Base-by-base conservation (phyloP, 2,888 invertebrate genomes). In the Dasypogon diadema region DNA sequence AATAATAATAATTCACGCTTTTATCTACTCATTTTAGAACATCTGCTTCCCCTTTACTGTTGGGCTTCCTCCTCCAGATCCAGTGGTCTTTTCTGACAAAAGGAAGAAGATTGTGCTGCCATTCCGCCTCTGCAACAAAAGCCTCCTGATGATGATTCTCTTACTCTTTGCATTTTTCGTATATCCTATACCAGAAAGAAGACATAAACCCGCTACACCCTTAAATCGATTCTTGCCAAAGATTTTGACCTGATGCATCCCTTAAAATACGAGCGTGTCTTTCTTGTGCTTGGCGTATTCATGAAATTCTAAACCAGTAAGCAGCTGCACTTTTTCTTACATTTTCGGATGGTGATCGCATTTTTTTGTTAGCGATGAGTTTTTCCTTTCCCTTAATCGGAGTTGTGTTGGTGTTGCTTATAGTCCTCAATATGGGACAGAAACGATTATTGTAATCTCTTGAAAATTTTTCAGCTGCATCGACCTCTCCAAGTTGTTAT, bases 271-370 rank as follows among this genome's bases (percentile, higher is more conserved):
- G 65, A 65, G 24, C 65, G 65, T 65, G 65, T 65, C 65, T 37
- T 65, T 65, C 65, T 65, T 65, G 65, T 46, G 65, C 65, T 42
- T 10, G 24, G 65, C 65, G 14, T 48, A 65, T 37, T 16, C 65
- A 65, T 65, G 65, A 65, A 65, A 65, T 65, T 37, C 46, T 46
- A 65, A 46, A 65, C 65, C 65, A 65, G 24, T 37, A 3, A 65
- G 65, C 65, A 65, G 65, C 65, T 65, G 65, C 65, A 65, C 48
- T 65, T 65, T 42, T 16, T 21, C 48, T 65, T 65, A 21, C 46
- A 65, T 65, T 65, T 63, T 63, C n/a, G n/a, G n/a, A n/a, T n/a
- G n/a, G n/a, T 63, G 37, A 63, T 63, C 6, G 42, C 37, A 42
- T 37, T 37, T 63, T 63, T 65, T 65, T 65, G 65, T 65, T 24